phyloP scores from a whole-genome alignment of 92 coral and sea anemone genomes.

The Hydrozoanthus gracilis region DNA sequence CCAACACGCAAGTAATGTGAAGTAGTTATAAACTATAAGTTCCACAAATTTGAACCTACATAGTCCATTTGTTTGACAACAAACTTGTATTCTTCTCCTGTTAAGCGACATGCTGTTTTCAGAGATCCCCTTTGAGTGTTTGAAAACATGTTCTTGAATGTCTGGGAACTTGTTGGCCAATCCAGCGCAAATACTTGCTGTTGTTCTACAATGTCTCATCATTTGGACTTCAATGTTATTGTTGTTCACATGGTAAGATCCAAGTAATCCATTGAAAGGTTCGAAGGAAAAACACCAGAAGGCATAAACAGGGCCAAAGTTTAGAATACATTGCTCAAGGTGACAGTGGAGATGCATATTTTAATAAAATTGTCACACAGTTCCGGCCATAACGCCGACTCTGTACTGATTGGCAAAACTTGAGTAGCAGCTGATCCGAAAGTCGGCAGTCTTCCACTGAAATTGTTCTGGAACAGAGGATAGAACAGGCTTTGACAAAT shows the following conservation, averaged over 20 bases:
- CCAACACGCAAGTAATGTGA: slow-evolving; percentile 28
- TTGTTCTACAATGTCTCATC: not conserved
- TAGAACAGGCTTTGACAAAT: slow-evolving; percentile 61
- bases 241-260: slow-evolving; percentile 8
- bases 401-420: slow-evolving; percentile 55
- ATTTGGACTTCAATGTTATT: slow-evolving; percentile 8
- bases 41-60: slow-evolving; percentile 30
- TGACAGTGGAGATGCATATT: slow-evolving; percentile 69
- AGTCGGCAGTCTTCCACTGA: slow-evolving; percentile 26
- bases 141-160: not conserved
- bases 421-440: slow-evolving; percentile 50
- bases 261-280: slow-evolving; percentile 34
- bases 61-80: slow-evolving; percentile 19
- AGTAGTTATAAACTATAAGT: not conserved
- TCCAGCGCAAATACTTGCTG: slow-evolving; percentile 2
- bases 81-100: slow-evolving; percentile 2
- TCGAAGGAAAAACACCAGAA: slow-evolving; percentile 67
- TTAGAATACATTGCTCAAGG: slow-evolving; percentile 52
- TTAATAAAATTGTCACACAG: slow-evolving; percentile 20
- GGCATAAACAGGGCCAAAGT: slow-evolving; percentile 65
- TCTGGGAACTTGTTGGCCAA: not conserved
- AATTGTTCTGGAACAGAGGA: slow-evolving; percentile 49
- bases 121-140: slow-evolving; percentile 38
- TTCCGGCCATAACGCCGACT: slow-evolving; percentile 46
- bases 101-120: slow-evolving; percentile 21